Evolutionary conservation across 2,797 vertebrate species (phyloP), one percentile per base, ranked within the genome.

Genomic region (Telmatherina bonti): DNA sequence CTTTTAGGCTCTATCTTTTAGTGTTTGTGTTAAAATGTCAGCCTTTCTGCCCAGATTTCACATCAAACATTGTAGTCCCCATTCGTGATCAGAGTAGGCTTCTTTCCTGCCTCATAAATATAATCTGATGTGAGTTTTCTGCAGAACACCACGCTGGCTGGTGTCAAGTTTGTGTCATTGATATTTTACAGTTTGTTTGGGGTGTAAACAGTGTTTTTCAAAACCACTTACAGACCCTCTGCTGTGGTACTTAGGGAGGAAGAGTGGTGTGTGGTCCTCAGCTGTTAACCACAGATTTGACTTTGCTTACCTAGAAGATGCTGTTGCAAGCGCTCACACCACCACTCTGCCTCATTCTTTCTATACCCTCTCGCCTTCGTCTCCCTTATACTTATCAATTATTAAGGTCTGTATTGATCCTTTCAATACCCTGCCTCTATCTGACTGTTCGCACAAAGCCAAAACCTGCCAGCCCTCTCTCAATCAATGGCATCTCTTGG

Each of bases 371-470:
- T 71, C 55, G 74, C 79, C 82, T 86, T 72, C 57, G 55, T 89
- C 89, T 92, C 85, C 83, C 89, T 86, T 87, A 72, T 88, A 87
- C 93, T 93, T 94, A 95, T 95, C 93, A 95, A 95, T 95, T 95
- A 95, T 95, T 95, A 94, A 95, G 91, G 92, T 89, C 35, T 26
- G 64, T 92, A 95, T 95, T 90, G 94, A 95, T 95, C 93, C 88
- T 87, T 92, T 93, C 92, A 93, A 91, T 93, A 90, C 72, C 89
- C 89, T 89, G 86, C 91, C 91, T 94, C 92, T 92, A 94, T 94
- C 93, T 93, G 87, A 85, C 86, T 91, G 91, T 92, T 92, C 91
- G 90, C 93, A 91, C 91, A 93, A 93, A 93, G 92, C 92, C 89
- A 83, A 92, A 89, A 93, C 86, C 93, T 88, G 83, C 83, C 87